Evolutionary conservation across 2,797 vertebrate genomes (phyloP), one percentile per base, ranked within the genome.

Genomic region (Xyrichtys novacula): DNA sequence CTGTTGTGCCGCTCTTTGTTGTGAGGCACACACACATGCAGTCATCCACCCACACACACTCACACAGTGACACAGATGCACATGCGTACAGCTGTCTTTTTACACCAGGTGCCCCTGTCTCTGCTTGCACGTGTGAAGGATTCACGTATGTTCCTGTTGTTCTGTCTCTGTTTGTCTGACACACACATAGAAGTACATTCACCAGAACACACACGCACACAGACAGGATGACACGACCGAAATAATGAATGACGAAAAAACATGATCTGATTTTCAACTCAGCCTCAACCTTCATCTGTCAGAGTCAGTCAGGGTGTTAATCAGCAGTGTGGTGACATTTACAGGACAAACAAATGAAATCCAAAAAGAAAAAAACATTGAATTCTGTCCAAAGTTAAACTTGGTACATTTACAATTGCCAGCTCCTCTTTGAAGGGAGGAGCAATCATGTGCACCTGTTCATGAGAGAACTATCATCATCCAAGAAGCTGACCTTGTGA

Each of bases 101-200:
- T n/a, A 16, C 31, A 69, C 61, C 36, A 78, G 57, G 76, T 79
- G 70, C 22, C 48, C 19, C 53, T 16, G 36, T 42, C 14, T 39
- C 56, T 61, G 26, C 50, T 56, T 66, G 57, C 81, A 88, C 74
- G 69, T 88, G 83, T 59, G 50, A 34, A 64, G 31, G 40, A 68
- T 63, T 74, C 72, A 74, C 67, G 65, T 73, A 60, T 66, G 52
- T 43, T 25, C 54, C 23, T n/a, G 12, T 20, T 82, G 63, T 59
- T 47, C 23, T 54, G 34, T 56, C 38, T 29, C 25, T 31, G 20
- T 34, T 36, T 70, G n/a, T 63, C 16, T 49, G 44, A 71, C 40
- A 56, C 62, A 60, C 50, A 65, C 32, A 59, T 10, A 49, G 31
- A 23, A 1, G 36, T 22, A 66, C 39, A 54, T 29, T 22, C 44